phyloP scores from a whole-genome alignment of 2,113 vertebrate genomes.

The Cettia cetti region DNA sequence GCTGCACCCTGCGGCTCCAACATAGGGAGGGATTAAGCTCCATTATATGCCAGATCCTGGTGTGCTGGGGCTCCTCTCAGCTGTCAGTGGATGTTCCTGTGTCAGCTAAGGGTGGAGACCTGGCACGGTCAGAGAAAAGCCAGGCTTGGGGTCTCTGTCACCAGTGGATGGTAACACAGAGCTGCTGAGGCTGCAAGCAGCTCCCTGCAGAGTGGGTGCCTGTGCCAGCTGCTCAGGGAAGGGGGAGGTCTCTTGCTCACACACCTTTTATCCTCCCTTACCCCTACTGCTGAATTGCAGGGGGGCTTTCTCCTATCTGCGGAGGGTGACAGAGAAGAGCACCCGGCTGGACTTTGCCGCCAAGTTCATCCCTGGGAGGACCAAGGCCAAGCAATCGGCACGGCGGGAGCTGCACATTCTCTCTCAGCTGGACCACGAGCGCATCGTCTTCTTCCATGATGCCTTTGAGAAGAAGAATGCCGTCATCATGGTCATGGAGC shows the following conservation, averaged over 20 bases:
- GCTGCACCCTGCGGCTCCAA: neutral
- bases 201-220: neutral
- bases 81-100: accelerated
- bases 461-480: slow-evolving; percentile 94
- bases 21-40: accelerated
- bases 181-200: neutral
- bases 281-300: slow-evolving; percentile 53
- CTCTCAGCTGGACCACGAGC: slow-evolving; percentile 88
- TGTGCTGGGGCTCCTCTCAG: neutral
- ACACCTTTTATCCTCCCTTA: neutral
- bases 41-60: neutral
- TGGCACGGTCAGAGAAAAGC: neutral
- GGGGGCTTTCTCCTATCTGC: slow-evolving; percentile 96
- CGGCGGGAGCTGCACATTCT: slow-evolving; percentile 86
- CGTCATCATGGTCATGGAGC: slow-evolving; percentile 88
- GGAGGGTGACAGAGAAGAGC: slow-evolving; percentile 86
- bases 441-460: slow-evolving; percentile 89
- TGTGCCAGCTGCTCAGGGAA: neutral
- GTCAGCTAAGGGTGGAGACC: neutral
- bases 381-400: slow-evolving; percentile 84
- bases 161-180: neutral
- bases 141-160: neutral
- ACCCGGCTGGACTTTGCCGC: slow-evolving; percentile 86
- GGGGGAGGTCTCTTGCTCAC: neutral
- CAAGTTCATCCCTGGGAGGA: slow-evolving; percentile 93